These are phyloP conservation scores for Fundulus diaphanus DNA, from an alignment of 2,797 vertebrate species.

Conservation along the genomic window DNA sequence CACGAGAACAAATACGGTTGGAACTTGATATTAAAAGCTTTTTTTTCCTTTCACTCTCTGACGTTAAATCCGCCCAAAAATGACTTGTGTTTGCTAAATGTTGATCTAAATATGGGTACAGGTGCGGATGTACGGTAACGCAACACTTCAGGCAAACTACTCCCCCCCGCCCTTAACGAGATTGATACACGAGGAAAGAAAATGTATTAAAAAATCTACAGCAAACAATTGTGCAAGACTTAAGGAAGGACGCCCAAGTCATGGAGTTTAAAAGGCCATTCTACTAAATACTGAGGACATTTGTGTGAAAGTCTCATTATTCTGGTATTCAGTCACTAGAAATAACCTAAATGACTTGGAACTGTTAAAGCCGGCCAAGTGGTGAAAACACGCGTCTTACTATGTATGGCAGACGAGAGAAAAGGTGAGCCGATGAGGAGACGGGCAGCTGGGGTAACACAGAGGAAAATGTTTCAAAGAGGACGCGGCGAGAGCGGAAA, in stretches of 20 bases:
- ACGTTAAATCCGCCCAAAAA: background rate
- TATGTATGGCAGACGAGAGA: conserved; percentile 17
- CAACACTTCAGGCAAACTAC: too few relatives aligned
- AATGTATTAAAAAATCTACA: too few relatives aligned
- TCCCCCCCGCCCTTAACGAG: too few relatives aligned
- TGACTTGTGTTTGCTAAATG: background rate
- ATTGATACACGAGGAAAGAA: too few relatives aligned
- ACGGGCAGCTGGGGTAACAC: background rate
- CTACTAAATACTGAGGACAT: too few relatives aligned
- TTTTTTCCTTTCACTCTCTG: background rate
- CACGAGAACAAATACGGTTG: background rate
- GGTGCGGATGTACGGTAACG: too few relatives aligned
- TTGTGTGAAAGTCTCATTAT: too few relatives aligned
- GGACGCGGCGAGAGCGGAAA: background rate
- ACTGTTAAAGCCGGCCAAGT: background rate
- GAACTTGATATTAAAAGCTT: background rate
- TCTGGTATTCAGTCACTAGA: background rate
- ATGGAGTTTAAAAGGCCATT: too few relatives aligned
- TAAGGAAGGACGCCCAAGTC: too few relatives aligned
- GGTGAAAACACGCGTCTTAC: background rate
- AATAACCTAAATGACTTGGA: background rate
- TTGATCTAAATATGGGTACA: too few relatives aligned
- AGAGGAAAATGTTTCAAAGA: conserved; percentile 13
- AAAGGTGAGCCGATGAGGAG: conserved; percentile 15
- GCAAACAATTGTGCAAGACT: too few relatives aligned